phyloP scores from a whole-genome alignment of 2,797 vertebrate genomes.

The Periparus ater region DNA sequence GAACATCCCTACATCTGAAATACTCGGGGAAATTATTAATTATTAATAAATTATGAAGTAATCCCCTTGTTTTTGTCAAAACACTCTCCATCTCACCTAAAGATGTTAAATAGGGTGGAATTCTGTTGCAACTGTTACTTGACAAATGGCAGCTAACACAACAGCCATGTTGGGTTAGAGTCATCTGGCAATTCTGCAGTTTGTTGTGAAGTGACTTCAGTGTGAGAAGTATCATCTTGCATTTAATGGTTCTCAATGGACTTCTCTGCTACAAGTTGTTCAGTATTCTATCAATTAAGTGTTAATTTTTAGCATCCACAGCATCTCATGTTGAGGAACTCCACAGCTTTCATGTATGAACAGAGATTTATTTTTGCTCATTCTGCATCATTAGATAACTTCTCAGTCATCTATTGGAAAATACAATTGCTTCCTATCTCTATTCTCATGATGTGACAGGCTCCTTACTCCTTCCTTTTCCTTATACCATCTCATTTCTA shows the following conservation, averaged over 20 bases:
- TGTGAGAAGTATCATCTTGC: not conserved
- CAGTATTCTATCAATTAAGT: not conserved
- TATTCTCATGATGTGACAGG: not conserved
- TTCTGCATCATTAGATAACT: not conserved
- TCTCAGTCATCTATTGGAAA: not conserved
- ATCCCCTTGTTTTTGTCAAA: constrained; percentile 25
- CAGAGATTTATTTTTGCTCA: not conserved
- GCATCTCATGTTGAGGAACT: not conserved
- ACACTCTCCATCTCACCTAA: not conserved
- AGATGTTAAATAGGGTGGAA: not conserved
- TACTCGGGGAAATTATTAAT: not conserved
- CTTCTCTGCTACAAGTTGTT: not conserved
- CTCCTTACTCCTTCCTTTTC: not conserved
- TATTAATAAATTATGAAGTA: not conserved
- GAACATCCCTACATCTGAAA: constrained; percentile 21
- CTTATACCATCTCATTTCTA: not conserved
- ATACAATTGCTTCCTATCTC: not conserved
- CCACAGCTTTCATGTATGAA: not conserved
- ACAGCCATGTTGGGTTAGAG: not conserved
- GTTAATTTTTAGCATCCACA: not conserved
- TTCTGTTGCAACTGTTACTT: not conserved
- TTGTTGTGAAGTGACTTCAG: not conserved
- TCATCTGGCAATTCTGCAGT: not conserved
- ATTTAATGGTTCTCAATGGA: not conserved
- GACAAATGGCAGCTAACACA: not conserved